Evolutionary conservation across 2,888 invertebrate species (phyloP), one percentile per base, ranked within the genome.

Genomic region (Drosophila stalkeri): DNA sequence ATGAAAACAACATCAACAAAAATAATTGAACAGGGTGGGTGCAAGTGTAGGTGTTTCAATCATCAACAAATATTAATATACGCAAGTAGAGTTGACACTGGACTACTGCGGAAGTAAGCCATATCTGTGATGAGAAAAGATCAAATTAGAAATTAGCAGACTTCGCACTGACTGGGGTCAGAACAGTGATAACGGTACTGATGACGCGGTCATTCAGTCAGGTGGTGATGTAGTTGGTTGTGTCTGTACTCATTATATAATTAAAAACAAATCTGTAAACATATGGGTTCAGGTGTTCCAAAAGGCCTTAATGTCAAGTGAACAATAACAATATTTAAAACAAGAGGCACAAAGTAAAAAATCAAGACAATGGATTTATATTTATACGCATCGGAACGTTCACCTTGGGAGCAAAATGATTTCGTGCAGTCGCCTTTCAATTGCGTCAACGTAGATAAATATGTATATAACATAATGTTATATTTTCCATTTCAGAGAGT

Each of bases 181-280:
- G 27, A 27, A 43, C 47, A 52, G n/a, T 59, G 75, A 70, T 66
- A 70, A 71, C 39, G 60, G 20, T 56, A 39, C 59, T 71, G 72
- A 70, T 56, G 71, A 69, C 52, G 64, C 65, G 64, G 23, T 72
- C 63, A 68, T 35, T 75, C 66, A 67, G 82, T 82, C 80, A 78
- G 82, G 80, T 63, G 70, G 72, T 66, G 57, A 39, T 62, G 49
- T 41, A 55, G 49, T 44, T 64, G 47, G 59, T 67, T 72, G 56
- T 74, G 71, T 77, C 64, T 71, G 79, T 69, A 39, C 72, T 72
- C 72, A 86, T 86, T 86, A 86, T 86, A 86, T 86, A 86, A 86
- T 78, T 74, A 64, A 57, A 76, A 81, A 71, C 62, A 66, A 52
- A 63, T 68, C 61, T 64, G 65, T 68, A 69, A 63, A 63, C 68